Evolutionary conservation across 2,113 vertebrate species (phyloP).

Genomic region (Hypomesus transpacificus): DNA sequence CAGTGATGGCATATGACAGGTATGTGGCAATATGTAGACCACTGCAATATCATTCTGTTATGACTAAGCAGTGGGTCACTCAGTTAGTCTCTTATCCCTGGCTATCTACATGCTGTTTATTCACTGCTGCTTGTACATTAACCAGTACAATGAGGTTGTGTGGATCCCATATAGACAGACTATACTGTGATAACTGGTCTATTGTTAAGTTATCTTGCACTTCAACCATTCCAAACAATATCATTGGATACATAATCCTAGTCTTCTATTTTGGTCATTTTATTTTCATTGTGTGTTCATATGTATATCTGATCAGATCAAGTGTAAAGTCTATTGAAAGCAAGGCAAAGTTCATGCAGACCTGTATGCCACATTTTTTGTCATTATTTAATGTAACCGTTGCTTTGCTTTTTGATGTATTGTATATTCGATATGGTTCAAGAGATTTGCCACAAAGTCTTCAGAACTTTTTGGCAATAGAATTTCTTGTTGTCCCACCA

Average conservation of each 20-base stretch:
- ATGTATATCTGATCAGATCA: slow-evolving; percentile 21
- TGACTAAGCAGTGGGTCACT: too few relatives aligned
- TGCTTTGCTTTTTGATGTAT: slow-evolving; percentile 40
- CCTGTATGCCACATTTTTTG: slow-evolving; percentile 35
- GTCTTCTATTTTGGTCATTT: slow-evolving; percentile 1
- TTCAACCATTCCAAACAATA: neutral
- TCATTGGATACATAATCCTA: slow-evolving; percentile 3
- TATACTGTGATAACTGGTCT: too few relatives aligned
- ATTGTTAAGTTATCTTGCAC: too few relatives aligned
- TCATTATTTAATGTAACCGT: slow-evolving; percentile 24
- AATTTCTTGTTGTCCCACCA: slow-evolving; percentile 35
- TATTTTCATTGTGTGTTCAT: slow-evolving; percentile 15
- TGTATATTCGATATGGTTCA: slow-evolving; percentile 39
- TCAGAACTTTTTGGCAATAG: slow-evolving; percentile 32
- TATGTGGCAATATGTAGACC: too few relatives aligned
- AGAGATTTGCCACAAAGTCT: slow-evolving; percentile 22
- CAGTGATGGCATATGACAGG: too few relatives aligned
- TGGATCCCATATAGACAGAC: too few relatives aligned
- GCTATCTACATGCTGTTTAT: too few relatives aligned
- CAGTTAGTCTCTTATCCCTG: too few relatives aligned
- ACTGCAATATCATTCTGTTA: too few relatives aligned
- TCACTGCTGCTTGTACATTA: too few relatives aligned
- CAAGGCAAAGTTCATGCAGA: slow-evolving; percentile 33
- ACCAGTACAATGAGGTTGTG: too few relatives aligned
- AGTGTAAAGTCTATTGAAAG: slow-evolving; percentile 26